These are phyloP conservation scores for Euura saliciscinereae DNA, from an alignment of 1,140 invertebrate species.

Conservation along the genomic window DNA sequence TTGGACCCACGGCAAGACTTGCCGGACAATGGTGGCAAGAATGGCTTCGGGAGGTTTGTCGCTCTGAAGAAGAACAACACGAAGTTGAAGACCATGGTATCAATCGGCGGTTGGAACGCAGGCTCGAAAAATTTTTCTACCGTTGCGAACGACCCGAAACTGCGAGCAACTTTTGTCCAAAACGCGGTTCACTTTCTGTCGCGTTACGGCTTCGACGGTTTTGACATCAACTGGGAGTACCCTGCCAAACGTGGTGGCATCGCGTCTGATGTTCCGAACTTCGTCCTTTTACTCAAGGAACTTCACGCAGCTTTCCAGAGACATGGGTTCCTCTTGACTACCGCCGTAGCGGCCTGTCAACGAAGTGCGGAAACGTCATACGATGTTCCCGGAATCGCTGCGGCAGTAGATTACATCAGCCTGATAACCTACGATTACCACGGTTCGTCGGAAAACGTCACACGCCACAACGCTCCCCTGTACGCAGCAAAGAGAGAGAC, in stretches of 20 bases:
- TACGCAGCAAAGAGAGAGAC: conserved; percentile 59
- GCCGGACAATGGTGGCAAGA: no score
- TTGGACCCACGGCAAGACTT: conserved; percentile 32
- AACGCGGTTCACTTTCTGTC: conserved; percentile 35
- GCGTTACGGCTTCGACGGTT: conserved; percentile 52
- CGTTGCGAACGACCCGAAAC: conserved; percentile 28
- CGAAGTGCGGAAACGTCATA: conserved; percentile 64
- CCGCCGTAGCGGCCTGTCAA: conserved; percentile 67
- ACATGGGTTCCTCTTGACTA: conserved; percentile 61
- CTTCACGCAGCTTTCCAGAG: conserved; percentile 63
- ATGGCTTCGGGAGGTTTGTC: no score
- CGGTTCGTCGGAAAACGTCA: conserved; percentile 65
- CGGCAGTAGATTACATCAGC: conserved; percentile 66
- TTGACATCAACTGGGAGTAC: conserved; percentile 35
- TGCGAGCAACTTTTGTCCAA: conserved; percentile 40
- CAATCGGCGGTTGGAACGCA: conserved; percentile 81
- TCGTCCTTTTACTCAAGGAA: conserved; percentile 61
- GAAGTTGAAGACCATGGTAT: conserved; percentile 70
- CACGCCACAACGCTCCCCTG: conserved; percentile 67
- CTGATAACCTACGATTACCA: conserved; percentile 76
- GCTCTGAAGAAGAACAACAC: conserved; percentile 67
- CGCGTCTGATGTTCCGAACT: conserved; percentile 59
- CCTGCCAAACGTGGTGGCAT: conserved; percentile 46
- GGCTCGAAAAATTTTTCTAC: conserved; percentile 71
- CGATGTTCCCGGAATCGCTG: conserved; percentile 59